Conservation (phyloP, 1,140 invertebrate genomes). For the Drosophila obscura region DNA sequence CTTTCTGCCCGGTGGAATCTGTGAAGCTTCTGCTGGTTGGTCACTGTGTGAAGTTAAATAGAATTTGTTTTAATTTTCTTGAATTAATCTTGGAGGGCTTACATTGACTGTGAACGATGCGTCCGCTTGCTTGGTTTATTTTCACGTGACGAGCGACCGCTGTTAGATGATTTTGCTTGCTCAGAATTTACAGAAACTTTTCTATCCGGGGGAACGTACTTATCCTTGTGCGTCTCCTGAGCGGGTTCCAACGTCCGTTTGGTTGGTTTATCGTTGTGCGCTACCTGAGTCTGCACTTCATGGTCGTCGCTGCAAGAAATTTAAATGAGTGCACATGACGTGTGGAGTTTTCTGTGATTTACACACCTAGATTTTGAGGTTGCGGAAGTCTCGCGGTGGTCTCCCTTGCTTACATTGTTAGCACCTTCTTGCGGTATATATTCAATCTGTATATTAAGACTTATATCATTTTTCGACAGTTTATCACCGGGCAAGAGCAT, state of each 20-base stretch:
- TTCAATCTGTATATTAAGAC: constrained; percentile 31
- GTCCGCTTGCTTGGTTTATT: neutral
- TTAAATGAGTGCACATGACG: too few species aligned
- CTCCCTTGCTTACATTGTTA: neutral
- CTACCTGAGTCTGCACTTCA: too few species aligned
- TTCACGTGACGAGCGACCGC: neutral
- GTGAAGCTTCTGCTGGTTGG: neutral
- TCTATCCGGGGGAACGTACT: neutral
- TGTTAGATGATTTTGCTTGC: neutral
- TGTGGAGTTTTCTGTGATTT: too few species aligned
- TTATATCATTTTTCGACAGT: constrained; percentile 5
- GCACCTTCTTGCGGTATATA: constrained; percentile 46
- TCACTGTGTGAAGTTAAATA: neutral
- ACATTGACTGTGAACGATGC: constrained; percentile 9
- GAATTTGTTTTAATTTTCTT: too few species aligned
- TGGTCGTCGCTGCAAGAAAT: too few species aligned
- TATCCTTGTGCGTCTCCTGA: constrained; percentile 6
- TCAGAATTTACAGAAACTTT: neutral
- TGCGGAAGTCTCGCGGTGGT: too few species aligned
- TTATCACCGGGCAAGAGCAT: constrained; percentile 7
- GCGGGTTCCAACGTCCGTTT: neutral
- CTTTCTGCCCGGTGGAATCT: neutral
- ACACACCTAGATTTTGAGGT: too few species aligned
- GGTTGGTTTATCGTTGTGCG: neutral
- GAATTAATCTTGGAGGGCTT: neutral